Base-by-base conservation (phyloP, 2,797 vertebrate genomes). In the Ctenosaura bakeri region DNA sequence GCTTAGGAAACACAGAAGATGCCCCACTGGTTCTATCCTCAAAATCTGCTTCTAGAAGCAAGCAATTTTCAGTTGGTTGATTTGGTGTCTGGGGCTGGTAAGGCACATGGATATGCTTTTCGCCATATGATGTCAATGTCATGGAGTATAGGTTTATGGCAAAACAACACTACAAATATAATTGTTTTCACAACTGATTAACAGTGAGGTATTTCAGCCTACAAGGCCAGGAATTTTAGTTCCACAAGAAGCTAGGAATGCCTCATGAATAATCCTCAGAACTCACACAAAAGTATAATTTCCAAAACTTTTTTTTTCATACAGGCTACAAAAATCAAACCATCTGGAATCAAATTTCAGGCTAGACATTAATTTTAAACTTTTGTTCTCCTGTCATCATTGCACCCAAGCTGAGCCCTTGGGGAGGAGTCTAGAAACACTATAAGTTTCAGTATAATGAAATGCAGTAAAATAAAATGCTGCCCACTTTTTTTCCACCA, bases 391-490 rank as follows among this genome's bases (percentile, higher is more conserved):
- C 76, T 73, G 35, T 73, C 46, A 89, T 84, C 46, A 46, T 20
- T 64, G 6, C 18, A n/a, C 20, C 3, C 32, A 59, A 35, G 56
- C 52, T 62, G 35, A 81, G 22, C 38, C 64, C 14, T 59, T 10
- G 62, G 56, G 64, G 52, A 29, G 35, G 56, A 66, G 73, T 81
- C 20, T 26, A 80, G 32, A 50, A 87, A 54, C 24, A 54, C 14
- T 85, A 12, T 78, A 26, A 76, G n/a, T n/a, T 10, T 87, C 29
- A 56, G n/a, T 87, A n/a, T 82, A 83, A 77, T 90, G 83, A 86
- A 89, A 77, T 77, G 64, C 38, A 80, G 69, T 81, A 85, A 83
- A 87, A 86, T 56, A n/a, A 83, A 77, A 87, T n/a, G 9, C 54
- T 83, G 35, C 46, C 79, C 62, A 56, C n/a, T 54, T 76, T 74